A percentile compares a stretch with the other conserved stretches of the same genome.
Conservation (phyloP, 1,140 invertebrate genomes). For the Trichoplusia ni region DNA sequence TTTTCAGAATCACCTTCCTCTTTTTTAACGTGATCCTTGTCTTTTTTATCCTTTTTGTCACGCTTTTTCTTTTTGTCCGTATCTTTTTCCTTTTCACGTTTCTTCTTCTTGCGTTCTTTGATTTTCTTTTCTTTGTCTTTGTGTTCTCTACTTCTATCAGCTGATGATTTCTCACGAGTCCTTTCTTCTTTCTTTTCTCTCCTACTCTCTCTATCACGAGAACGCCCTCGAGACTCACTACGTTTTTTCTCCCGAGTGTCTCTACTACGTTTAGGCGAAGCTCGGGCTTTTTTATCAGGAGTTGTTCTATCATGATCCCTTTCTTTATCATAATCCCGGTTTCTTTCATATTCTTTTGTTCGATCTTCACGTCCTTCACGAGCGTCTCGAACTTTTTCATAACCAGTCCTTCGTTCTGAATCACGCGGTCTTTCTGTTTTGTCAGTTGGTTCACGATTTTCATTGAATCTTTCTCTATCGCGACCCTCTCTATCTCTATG, state of each 20-base stretch:
- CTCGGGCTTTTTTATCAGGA: slow-evolving; percentile 66
- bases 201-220: slow-evolving; percentile 58
- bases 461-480: slow-evolving; percentile 62
- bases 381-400: slow-evolving; percentile 57
- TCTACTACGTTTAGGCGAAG: slow-evolving; percentile 67
- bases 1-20: slow-evolving; percentile 47
- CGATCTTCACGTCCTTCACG: slow-evolving; percentile 59
- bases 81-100: slow-evolving; percentile 76
- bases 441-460: slow-evolving; percentile 58
- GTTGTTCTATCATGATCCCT: slow-evolving; percentile 65
- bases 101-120: slow-evolving; percentile 77
- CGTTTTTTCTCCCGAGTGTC: slow-evolving; percentile 69
- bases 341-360: slow-evolving; percentile 63
- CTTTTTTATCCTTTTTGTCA: slow-evolving; percentile 78
- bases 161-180: slow-evolving; percentile 64
- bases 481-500: slow-evolving; percentile 64
- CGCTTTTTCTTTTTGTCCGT: slow-evolving; percentile 75
- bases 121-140: slow-evolving; percentile 78
- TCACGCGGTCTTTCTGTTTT: slow-evolving; percentile 58
- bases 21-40: slow-evolving; percentile 64
- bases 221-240: slow-evolving; percentile 74
- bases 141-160: slow-evolving; percentile 66
- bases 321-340: slow-evolving; percentile 72
- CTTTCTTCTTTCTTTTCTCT: slow-evolving; percentile 74
- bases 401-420: slow-evolving; percentile 50